These are phyloP conservation scores for Pandemis corylana DNA, from an alignment of 2,888 invertebrate species.

Conservation along the genomic window DNA sequence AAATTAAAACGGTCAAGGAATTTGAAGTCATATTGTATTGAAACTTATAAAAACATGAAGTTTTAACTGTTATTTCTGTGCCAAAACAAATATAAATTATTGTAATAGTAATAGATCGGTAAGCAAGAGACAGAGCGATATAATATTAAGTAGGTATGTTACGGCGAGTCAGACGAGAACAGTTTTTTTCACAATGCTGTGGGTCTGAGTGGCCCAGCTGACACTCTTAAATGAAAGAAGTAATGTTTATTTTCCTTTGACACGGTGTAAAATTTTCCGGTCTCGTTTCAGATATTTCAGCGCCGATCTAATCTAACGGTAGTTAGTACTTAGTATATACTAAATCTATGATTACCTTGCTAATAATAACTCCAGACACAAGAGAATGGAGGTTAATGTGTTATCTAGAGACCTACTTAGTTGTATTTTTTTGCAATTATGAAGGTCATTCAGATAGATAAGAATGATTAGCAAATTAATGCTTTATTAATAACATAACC, in stretches of 20 bases:
- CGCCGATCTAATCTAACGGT: too few species aligned
- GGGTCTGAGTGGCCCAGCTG: too few species aligned
- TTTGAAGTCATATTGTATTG: conserved; percentile 37
- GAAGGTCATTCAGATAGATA: not conserved
- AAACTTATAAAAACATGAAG: not conserved
- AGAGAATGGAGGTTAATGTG: not conserved
- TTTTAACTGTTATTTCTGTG: not conserved
- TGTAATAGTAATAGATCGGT: too few species aligned
- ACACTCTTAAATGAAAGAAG: too few species aligned
- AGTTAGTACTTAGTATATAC: too few species aligned
- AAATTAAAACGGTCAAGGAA: conserved; percentile 43
- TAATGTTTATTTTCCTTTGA: too few species aligned
- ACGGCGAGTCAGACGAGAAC: too few species aligned
- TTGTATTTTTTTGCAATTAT: not conserved
- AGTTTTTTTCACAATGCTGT: too few species aligned
- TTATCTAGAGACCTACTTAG: not conserved
- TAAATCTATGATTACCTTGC: conserved; percentile 3
- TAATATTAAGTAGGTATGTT: too few species aligned
- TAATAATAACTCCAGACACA: conserved; percentile 45
- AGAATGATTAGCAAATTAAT: not conserved
- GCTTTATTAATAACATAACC: not conserved
- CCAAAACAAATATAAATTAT: conserved; percentile 2
- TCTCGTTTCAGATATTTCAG: too few species aligned
- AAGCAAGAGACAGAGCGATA: too few species aligned
- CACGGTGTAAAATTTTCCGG: too few species aligned